Evolutionary conservation across 2,113 vertebrate genomes (phyloP), one percentile per base, ranked within the genome.

Genomic region (Triplophysa tibetana): DNA sequence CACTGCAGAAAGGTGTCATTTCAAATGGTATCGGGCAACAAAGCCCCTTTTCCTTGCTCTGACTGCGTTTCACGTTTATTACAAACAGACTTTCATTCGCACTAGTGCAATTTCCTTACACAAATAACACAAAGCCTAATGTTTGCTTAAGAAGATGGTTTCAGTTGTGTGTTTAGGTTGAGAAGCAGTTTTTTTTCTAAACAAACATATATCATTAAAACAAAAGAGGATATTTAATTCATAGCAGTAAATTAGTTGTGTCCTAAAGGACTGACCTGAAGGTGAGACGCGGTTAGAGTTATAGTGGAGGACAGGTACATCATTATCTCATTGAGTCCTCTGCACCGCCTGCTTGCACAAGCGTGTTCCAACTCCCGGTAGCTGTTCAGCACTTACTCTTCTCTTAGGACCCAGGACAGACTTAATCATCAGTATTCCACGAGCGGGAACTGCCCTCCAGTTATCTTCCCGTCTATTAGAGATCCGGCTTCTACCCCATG

Each of bases 261-360:
- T 92, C 92, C 91, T 90, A 90, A 91, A 91, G 90, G 82, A 65
- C 83, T 88, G 81, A 88, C 90, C 91, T 84, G 81, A 87, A 92
- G 91, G 91, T 91, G 90, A 92, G 89, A 88, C 85, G 89, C 91
- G 91, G 92, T 93, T 93, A 93, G 90, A 85, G 87, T 92, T 90
- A 91, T 92, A 91, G 90, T 89, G 89, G 87, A 90, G 91, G 92
- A 92, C 91, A 92, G 91, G 90, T 92, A 92, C 90, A 92, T 92
- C 91, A 91, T 92, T 93, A 93, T 91, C 92, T 90, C 88, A 87
- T 88, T 90, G 89, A 89, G 89, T 67, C 78, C 81, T 84, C 90
- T 87, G 87, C 85, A 83, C 84, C 83, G 88, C 87, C 87, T 88
- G 88, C 88, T 88, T 91, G 85, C 86, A 87, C 77, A 81, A 82